Evolutionary conservation across 1,140 invertebrate species (phyloP).

Genomic region (Wasmannia auropunctata): DNA sequence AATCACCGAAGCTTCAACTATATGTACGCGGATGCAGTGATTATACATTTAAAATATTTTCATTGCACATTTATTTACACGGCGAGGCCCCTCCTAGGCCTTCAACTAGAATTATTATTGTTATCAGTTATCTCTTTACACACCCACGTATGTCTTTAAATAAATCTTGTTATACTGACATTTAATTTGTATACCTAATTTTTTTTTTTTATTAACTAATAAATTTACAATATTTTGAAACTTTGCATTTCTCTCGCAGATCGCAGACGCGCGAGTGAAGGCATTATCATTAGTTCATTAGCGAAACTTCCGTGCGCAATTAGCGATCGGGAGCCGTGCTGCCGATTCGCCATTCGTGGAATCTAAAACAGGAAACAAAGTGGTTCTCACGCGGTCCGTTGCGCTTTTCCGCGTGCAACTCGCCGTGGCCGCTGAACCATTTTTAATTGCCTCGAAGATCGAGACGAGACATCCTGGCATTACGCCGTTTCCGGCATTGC

Average conservation of each 20-base stretch:
- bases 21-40: background rate
- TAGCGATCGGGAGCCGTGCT: constrained; percentile 7
- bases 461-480: constrained; percentile 53
- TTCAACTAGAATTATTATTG: background rate
- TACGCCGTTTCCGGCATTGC: constrained; percentile 59
- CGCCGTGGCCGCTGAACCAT: constrained; percentile 43
- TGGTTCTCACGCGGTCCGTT: constrained; percentile 33
- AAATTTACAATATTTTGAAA: background rate
- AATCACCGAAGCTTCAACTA: background rate
- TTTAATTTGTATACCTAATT: background rate
- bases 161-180: background rate
- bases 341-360: constrained; percentile 19
- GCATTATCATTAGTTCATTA: constrained; percentile 26
- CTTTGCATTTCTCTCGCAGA: background rate
- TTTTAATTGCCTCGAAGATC: constrained; percentile 65
- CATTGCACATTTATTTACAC: background rate
- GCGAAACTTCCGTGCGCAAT: constrained; percentile 16
- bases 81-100: too few relatives aligned
- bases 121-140: background rate
- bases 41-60: background rate
- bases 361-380: constrained; percentile 41
- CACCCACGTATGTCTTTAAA: background rate
- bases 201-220: background rate
- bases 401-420: constrained; percentile 39
- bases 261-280: background rate